Conservation (phyloP, 2,797 vertebrate genomes). For the Decapterus maruadsi region DNA sequence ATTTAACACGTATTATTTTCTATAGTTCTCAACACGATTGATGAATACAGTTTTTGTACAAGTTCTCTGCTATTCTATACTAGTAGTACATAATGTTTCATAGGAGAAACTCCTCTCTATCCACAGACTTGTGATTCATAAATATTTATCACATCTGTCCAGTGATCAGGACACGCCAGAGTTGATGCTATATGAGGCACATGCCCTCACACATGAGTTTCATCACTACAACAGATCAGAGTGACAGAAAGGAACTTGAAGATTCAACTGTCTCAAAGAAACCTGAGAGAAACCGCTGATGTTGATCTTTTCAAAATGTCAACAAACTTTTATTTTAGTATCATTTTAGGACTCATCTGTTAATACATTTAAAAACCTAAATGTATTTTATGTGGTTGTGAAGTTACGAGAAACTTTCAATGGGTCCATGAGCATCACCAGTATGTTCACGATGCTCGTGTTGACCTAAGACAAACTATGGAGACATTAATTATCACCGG, state of each 20-base stretch:
- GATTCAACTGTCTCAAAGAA: neutral
- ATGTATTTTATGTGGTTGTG: neutral
- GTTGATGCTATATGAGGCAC: neutral
- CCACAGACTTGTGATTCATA: neutral
- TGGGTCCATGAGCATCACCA: neutral
- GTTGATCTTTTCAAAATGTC: too few species aligned
- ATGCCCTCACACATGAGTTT: neutral
- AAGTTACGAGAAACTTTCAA: neutral
- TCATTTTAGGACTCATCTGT: neutral
- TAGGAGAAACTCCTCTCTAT: neutral
- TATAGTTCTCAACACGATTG: neutral
- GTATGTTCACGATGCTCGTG: neutral
- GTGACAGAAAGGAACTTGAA: neutral
- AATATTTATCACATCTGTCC: neutral
- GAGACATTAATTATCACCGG: neutral
- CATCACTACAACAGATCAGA: neutral
- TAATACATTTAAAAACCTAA: neutral
- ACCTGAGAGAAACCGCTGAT: neutral
- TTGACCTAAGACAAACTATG: neutral
- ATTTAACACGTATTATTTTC: neutral
- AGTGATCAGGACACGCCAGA: neutral
- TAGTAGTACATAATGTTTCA: neutral
- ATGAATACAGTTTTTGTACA: conserved; percentile 1
- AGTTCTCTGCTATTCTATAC: neutral
- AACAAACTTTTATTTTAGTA: too few species aligned